phyloP scores from a whole-genome alignment of 1,140 invertebrate genomes.

The Lasioglossum baleicum region DNA sequence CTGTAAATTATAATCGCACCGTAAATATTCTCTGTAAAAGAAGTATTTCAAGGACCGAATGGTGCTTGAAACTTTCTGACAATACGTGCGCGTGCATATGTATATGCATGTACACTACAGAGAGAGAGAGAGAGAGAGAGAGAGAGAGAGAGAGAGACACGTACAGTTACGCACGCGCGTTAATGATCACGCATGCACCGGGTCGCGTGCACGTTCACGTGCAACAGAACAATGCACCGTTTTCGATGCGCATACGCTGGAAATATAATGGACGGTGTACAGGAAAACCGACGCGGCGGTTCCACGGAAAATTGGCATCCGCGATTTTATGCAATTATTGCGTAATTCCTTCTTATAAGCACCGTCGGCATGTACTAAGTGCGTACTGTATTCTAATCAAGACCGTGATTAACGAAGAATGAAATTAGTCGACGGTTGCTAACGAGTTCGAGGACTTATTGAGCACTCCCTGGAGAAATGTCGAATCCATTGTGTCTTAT shows the following conservation, averaged over 20 bases:
- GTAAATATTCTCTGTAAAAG: not conserved
- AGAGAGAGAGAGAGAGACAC: not conserved
- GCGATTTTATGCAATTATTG: conserved; percentile 11
- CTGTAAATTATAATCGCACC: not conserved
- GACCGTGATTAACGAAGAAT: conserved; percentile 6
- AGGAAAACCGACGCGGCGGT: not conserved
- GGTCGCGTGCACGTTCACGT: conserved; percentile 35
- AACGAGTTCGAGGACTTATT: not conserved
- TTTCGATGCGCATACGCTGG: conserved; percentile 10
- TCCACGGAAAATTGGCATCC: not conserved
- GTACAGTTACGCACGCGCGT: conserved; percentile 17
- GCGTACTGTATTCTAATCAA: conserved; percentile 5
- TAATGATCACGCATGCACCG: conserved; percentile 13
- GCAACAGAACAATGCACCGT: conserved; percentile 19
- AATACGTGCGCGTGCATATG: not conserved
- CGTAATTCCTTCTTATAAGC: not conserved
- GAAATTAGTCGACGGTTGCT: not conserved
- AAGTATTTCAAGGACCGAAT: not conserved
- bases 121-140: too few species aligned
- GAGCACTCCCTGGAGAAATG: too few species aligned
- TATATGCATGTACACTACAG: too few species aligned
- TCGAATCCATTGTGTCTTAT: too few species aligned
- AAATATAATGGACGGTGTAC: not conserved
- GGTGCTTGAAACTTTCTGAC: not conserved
- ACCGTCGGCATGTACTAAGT: not conserved